Evolutionary conservation across 1,140 invertebrate species (phyloP).

Genomic region (Lutraria rhynchaena): DNA sequence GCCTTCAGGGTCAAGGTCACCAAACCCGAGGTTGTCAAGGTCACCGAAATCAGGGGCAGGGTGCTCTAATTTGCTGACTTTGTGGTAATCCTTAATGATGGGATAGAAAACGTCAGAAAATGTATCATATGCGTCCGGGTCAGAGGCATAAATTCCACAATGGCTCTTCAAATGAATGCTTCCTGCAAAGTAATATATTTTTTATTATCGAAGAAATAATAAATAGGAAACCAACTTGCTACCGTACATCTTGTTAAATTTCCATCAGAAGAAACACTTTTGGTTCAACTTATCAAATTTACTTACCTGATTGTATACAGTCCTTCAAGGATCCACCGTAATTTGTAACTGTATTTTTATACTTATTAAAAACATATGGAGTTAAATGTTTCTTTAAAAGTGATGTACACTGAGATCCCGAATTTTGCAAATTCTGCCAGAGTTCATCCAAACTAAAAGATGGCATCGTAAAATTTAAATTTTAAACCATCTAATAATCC

Average conservation of each 20-base stretch:
- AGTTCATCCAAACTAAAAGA: slow-evolving; percentile 5
- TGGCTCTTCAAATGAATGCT: slow-evolving; percentile 70
- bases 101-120: slow-evolving; percentile 74
- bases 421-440: slow-evolving; percentile 29
- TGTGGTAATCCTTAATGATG: slow-evolving; percentile 77
- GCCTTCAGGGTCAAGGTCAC: slow-evolving; percentile 74
- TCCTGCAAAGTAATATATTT: slow-evolving; percentile 64
- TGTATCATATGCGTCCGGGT: slow-evolving; percentile 75
- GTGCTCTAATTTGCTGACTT: slow-evolving; percentile 84
- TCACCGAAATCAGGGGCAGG: slow-evolving; percentile 87
- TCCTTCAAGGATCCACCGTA: slow-evolving; percentile 72
- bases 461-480: too few relatives aligned
- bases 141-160: slow-evolving; percentile 73
- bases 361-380: slow-evolving; percentile 61
- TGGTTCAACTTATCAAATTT: too few relatives aligned
- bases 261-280: too few relatives aligned
- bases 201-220: too few relatives aligned
- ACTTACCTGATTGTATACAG: slow-evolving; percentile 76
- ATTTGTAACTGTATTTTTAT: slow-evolving; percentile 71
- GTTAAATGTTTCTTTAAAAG: slow-evolving; percentile 73
- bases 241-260: too few relatives aligned
- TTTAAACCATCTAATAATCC: too few relatives aligned
- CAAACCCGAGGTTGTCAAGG: slow-evolving; percentile 71
- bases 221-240: too few relatives aligned
- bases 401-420: slow-evolving; percentile 65